Evolutionary conservation across 2,888 invertebrate genomes (phyloP), one percentile per base, ranked within the genome.

Genomic region (Alviniconcha strummeri): DNA sequence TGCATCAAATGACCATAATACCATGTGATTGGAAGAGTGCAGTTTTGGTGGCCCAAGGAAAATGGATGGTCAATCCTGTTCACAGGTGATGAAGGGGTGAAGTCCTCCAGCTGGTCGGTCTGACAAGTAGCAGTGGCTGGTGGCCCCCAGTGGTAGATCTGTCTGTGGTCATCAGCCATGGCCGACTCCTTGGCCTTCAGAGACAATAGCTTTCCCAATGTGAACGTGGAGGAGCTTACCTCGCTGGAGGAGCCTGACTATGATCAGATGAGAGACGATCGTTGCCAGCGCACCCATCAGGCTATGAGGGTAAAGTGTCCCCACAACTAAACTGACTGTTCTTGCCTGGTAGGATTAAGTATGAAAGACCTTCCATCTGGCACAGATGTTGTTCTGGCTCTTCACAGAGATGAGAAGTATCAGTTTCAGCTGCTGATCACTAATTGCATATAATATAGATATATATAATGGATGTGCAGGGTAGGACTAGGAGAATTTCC

Each of bases 201-300:
- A 52, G 52, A 72, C 36, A 72, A 72, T 6, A 36, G 72, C 11
- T 72, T 72, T 9, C 72, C 72, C 5, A 36, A 19, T 6, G 36
- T 72, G 19, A 52, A 72, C 5, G 72, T 72, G 6, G 72, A 36
- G 36, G 72, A 72, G 36, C 72, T 72, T 5, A 76, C 76, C 5
- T 6, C 56, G 15, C 76, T 76, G 15, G 76, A 76, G 13, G 76
- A 76, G 7, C 76, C 76, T 9, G 55, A 76, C 54, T 76, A 55
- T 76, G 76, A 76, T 56, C 76, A 76, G 56, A 54, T 76, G 76
- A 76, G 56, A 56, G 76, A 76, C n/a, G 76, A 76, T 13, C 76
- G 76, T 55, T 19, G 13, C 6, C 76, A 76, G n/a, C 55, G 76
- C 55, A 76, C 55, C 7, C 55, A 9, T n/a, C 76, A 76, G 15